A percentile compares a stretch with the other conserved stretches of the same genome.
phyloP scores from a whole-genome alignment of 2,888 invertebrate genomes.

The Linnaemya vulpina region DNA sequence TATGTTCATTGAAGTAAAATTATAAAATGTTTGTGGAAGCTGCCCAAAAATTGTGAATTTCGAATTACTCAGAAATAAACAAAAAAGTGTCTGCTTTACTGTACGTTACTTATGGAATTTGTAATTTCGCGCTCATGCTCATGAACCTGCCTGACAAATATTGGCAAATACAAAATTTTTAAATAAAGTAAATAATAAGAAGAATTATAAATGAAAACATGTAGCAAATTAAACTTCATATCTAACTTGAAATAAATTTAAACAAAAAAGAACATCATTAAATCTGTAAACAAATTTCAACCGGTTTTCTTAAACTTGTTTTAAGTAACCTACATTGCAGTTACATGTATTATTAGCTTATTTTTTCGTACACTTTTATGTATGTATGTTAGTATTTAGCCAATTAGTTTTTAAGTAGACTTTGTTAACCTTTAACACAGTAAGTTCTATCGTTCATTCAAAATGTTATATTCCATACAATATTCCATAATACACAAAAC shows the following conservation, averaged over 20 bases:
- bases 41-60: no score
- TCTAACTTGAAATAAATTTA: slow-evolving; percentile 20
- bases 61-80: no score
- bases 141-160: not conserved
- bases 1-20: no score
- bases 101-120: no score
- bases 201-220: slow-evolving; percentile 8
- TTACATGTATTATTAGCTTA: slow-evolving; percentile 22
- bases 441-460: not conserved
- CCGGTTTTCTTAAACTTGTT: slow-evolving; percentile 39
- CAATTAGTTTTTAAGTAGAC: not conserved
- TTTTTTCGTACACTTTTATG: no score
- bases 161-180: not conserved
- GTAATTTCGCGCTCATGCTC: not conserved
- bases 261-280: not conserved
- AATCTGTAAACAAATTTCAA: slow-evolving; percentile 23
- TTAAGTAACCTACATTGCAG: slow-evolving; percentile 41
- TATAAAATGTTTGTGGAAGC: no score
- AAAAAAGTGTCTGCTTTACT: no score
- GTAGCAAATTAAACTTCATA: slow-evolving; percentile 5
- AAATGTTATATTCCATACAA: not conserved
- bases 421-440: slow-evolving; percentile 23
- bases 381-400: not conserved
- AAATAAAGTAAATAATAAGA: not conserved
- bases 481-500: not conserved